phyloP scores from a whole-genome alignment of 1,140 invertebrate genomes.

The Drosophila miranda region DNA sequence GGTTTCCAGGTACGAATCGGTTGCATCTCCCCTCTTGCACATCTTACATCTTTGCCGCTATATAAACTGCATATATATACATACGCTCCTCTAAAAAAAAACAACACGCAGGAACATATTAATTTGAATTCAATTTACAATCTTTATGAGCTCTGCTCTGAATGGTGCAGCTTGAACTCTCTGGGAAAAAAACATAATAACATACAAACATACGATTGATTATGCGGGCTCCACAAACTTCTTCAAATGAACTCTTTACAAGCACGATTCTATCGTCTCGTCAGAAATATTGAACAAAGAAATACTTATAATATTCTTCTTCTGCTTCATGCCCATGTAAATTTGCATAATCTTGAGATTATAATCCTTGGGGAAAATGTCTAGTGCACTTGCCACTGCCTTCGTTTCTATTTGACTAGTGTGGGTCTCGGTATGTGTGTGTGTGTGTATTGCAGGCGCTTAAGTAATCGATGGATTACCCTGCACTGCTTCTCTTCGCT shows the following conservation, averaged over 20 bases:
- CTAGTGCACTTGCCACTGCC: conserved; percentile 13
- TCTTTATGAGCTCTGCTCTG: conserved; percentile 34
- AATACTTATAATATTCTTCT: conserved; percentile 36
- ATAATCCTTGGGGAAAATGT: conserved; percentile 46
- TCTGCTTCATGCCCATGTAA: conserved; percentile 26
- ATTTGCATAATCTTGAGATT: conserved; percentile 58
- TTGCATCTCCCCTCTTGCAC: conserved; percentile 12
- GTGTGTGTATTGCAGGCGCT: conserved; percentile 22
- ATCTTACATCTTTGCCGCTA: conserved; percentile 34
- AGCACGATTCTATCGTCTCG: conserved; percentile 2
- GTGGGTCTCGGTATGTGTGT: not conserved
- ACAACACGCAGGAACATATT: conserved; percentile 26
- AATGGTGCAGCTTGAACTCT: too few relatives aligned
- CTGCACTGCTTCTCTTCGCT: conserved; percentile 23
- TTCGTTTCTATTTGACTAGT: too few relatives aligned
- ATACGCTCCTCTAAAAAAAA: not conserved
- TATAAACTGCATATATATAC: not conserved
- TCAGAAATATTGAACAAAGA: conserved; percentile 20
- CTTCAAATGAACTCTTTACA: conserved; percentile 2
- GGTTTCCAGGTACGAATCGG: conserved; percentile 54
- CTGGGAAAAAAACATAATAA: too few relatives aligned
- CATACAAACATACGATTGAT: not conserved
- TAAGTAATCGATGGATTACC: conserved; percentile 68
- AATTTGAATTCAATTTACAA: conserved; percentile 41
- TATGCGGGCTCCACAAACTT: conserved; percentile 32